Percentiles rank a stretch among this genome's conserved stretches.
phyloP scores from a whole-genome alignment of 2,888 invertebrate species.

The Deladenus siricidicola region DNA sequence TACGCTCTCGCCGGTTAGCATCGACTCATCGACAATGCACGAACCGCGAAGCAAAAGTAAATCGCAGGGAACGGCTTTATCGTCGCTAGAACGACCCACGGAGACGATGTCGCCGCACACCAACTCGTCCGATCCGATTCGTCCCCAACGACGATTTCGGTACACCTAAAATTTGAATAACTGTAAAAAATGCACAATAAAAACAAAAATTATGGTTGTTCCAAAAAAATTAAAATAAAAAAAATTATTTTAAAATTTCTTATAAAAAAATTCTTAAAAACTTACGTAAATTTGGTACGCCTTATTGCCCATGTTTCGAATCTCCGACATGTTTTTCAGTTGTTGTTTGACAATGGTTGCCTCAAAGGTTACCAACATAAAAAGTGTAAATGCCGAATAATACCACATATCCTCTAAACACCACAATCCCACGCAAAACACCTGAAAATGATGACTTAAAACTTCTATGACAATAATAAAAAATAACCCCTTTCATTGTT shows the following conservation, averaged over 20 bases:
- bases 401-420: conserved; percentile 75
- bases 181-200: conserved; percentile 1
- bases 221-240: background rate
- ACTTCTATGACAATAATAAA: no score
- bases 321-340: conserved; percentile 92
- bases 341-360: conserved; percentile 97
- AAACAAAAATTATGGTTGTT: background rate
- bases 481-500: no score
- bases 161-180: no score
- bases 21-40: conserved; percentile 97
- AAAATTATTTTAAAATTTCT: conserved; percentile 1
- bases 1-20: conserved; percentile 96
- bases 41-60: conserved; percentile 82
- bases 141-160: conserved; percentile 45
- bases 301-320: conserved; percentile 97
- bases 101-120: conserved; percentile 94
- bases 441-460: no score
- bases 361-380: conserved; percentile 65
- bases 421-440: conserved; percentile 96
- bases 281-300: conserved; percentile 63
- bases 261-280: background rate
- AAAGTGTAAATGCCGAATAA: conserved; percentile 51
- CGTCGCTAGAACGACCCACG: conserved; percentile 72
- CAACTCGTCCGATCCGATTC: conserved; percentile 66
- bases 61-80: conserved; percentile 81